Conservation (phyloP, 2,888 invertebrate genomes). For the Stenichneumon culpator region DNA sequence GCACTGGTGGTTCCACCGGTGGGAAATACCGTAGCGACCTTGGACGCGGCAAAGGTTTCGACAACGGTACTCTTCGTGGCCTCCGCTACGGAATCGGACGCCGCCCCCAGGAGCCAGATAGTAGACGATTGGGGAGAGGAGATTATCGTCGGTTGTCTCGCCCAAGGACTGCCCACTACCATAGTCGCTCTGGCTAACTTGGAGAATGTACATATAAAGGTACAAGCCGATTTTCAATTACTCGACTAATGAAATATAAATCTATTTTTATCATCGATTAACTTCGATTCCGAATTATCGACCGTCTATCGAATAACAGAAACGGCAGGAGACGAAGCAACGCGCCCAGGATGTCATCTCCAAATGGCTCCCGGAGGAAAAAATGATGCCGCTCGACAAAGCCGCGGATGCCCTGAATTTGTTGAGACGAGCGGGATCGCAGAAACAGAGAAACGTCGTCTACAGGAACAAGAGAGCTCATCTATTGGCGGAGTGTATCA, state of each 20-base stretch:
- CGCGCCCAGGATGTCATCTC: constrained; percentile 88
- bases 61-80: constrained; percentile 94
- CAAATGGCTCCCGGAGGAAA: constrained; percentile 93
- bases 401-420: constrained; percentile 91
- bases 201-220: constrained; percentile 90
- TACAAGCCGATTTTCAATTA: constrained; percentile 67
- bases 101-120: constrained; percentile 87
- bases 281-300: neutral
- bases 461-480: constrained; percentile 94
- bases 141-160: constrained; percentile 91
- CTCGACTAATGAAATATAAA: neutral
- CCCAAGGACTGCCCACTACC: constrained; percentile 94
- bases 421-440: constrained; percentile 91
- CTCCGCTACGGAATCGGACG: constrained; percentile 87
- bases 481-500: constrained; percentile 92
- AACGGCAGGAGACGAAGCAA: constrained; percentile 89
- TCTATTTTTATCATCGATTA: constrained; percentile 12
- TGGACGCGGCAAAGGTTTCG: constrained; percentile 95
- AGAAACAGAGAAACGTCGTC: constrained; percentile 91
- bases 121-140: constrained; percentile 93
- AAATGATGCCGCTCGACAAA: constrained; percentile 92
- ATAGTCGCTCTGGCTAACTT: constrained; percentile 91
- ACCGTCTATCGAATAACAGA: constrained; percentile 80
- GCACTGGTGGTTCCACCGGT: constrained; percentile 91
- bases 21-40: constrained; percentile 90